Conservation (phyloP, 1,140 invertebrate species). For the Platorchestia sp. region DNA sequence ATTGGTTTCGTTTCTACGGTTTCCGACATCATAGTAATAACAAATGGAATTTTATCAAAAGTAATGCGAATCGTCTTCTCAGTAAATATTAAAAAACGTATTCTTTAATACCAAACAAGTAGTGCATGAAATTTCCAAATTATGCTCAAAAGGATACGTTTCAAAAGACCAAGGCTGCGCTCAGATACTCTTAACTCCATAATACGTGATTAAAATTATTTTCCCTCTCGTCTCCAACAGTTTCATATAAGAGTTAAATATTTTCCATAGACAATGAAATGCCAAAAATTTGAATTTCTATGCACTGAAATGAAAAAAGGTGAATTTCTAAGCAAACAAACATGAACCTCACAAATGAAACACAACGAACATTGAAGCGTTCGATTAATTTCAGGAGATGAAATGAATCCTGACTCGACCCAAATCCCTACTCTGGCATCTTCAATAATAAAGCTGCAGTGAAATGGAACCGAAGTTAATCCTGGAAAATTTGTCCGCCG, state of each 20-base stretch:
- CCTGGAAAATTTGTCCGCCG: constrained; percentile 6
- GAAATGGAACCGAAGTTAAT: background rate
- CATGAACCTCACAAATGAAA: too few relatives aligned
- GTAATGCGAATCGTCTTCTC: background rate
- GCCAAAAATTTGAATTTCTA: too few relatives aligned
- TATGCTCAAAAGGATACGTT: too few relatives aligned
- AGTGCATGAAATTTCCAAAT: too few relatives aligned
- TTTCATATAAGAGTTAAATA: too few relatives aligned
- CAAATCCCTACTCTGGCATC: background rate
- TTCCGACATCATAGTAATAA: background rate
- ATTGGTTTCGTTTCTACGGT: background rate
- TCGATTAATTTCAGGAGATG: background rate
- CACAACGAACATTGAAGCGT: background rate
- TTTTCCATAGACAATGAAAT: too few relatives aligned
- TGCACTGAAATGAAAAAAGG: background rate
- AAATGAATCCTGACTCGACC: background rate
- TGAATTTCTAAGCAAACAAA: background rate
- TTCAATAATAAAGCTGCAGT: background rate
- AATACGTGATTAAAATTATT: too few relatives aligned
- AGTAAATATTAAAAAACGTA: background rate
- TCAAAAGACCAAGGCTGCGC: too few relatives aligned
- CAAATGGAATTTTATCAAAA: background rate
- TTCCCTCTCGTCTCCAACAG: too few relatives aligned
- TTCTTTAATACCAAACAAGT: too few relatives aligned
- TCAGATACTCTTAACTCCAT: too few relatives aligned